phyloP scores from a whole-genome alignment of 2,888 invertebrate species.

The Tinea semifulvella region DNA sequence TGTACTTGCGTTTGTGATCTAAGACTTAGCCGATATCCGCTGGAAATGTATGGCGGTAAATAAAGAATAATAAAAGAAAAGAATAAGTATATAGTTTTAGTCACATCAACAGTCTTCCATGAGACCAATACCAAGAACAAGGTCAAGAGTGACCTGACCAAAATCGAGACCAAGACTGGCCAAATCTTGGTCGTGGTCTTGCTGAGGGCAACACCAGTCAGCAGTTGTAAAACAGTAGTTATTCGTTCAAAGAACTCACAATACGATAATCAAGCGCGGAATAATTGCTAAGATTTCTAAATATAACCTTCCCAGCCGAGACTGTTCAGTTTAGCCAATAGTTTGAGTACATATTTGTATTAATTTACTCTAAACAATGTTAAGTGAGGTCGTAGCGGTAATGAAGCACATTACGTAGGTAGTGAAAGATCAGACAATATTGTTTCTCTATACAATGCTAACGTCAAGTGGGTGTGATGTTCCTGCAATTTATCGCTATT shows the following conservation, averaged over 20 bases:
- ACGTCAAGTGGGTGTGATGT: constrained; percentile 12
- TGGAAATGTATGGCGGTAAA: no score
- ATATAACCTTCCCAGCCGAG: constrained; percentile 1
- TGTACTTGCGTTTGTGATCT: no score
- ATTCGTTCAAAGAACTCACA: background rate
- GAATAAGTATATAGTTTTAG: no score
- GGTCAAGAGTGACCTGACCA: no score
- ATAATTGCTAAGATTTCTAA: constrained; percentile 8
- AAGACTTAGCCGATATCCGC: no score
- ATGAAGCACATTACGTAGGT: constrained; percentile 11
- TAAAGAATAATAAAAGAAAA: constrained; percentile 4
- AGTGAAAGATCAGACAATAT: constrained; percentile 14
- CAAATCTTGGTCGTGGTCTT: no score
- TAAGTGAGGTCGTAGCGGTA: constrained; percentile 1
- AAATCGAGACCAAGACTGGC: no score
- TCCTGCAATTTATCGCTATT: constrained; percentile 11
- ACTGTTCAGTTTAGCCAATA: background rate
- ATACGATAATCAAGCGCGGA: background rate
- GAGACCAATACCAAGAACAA: no score
- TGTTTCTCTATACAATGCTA: constrained; percentile 11
- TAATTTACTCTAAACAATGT: constrained; percentile 8
- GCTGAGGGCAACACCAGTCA: no score
- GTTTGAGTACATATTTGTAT: constrained; percentile 4
- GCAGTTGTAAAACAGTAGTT: constrained; percentile 1
- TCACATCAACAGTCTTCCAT: no score